Evolutionary conservation across 1,140 invertebrate species (phyloP).

Genomic region (Formica selysi): DNA sequence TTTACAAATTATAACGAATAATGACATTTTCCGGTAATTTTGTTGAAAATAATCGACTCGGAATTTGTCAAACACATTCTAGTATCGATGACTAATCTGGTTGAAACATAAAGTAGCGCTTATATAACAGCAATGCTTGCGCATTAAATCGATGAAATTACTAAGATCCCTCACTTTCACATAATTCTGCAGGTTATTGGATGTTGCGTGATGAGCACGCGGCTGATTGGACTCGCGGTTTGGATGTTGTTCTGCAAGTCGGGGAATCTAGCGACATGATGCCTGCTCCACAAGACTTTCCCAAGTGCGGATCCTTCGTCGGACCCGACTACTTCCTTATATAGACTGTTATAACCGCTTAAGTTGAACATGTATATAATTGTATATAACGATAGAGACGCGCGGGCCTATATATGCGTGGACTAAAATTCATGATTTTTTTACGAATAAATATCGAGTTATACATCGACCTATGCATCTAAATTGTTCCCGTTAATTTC

Average conservation of each 20-base stretch:
- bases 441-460: slow-evolving; percentile 29
- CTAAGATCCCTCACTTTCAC: not conserved
- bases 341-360: slow-evolving; percentile 75
- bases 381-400: slow-evolving; percentile 72
- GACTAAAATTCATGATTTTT: slow-evolving; percentile 12
- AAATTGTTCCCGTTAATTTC: not conserved
- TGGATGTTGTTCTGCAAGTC: slow-evolving; percentile 87
- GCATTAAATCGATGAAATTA: slow-evolving; percentile 28
- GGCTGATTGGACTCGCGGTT: slow-evolving; percentile 86
- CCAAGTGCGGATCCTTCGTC: slow-evolving; percentile 86
- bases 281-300: slow-evolving; percentile 84
- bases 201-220: slow-evolving; percentile 90
- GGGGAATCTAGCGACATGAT: slow-evolving; percentile 83
- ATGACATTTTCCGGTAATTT: not conserved
- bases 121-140: not conserved
- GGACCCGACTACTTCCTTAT: slow-evolving; percentile 87
- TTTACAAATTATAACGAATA: not conserved
- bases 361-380: slow-evolving; percentile 77
- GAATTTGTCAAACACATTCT: not conserved
- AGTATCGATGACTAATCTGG: not conserved
- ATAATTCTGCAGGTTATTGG: slow-evolving; percentile 88
- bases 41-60: not conserved
- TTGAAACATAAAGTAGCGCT: not conserved
- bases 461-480: not conserved
- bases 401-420: not conserved